These are phyloP conservation scores for Acanthosepion esculentum DNA, from an alignment of 2,888 invertebrate species.

Conservation along the genomic window DNA sequence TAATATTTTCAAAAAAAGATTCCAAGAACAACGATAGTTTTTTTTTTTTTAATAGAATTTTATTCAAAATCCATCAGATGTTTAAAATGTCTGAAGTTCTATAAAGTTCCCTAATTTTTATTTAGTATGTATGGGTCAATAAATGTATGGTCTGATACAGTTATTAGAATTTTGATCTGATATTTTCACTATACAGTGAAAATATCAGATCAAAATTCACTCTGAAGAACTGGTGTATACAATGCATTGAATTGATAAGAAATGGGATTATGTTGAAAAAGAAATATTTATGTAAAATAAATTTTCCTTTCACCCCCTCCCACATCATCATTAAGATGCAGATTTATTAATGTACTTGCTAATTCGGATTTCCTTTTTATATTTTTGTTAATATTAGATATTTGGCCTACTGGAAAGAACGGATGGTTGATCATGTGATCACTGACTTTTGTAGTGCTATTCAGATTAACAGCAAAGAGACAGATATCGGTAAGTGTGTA, in stretches of 20 bases:
- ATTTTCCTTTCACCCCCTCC: too few relatives aligned
- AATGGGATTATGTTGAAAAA: background rate
- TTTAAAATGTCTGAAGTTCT: too few relatives aligned
- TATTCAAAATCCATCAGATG: background rate
- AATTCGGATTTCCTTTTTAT: background rate
- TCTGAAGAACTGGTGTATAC: too few relatives aligned
- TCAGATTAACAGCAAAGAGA: constrained; percentile 77
- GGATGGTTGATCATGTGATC: constrained; percentile 77
- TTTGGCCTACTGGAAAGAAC: constrained; percentile 77
- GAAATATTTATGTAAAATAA: too few relatives aligned
- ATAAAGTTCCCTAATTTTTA: too few relatives aligned
- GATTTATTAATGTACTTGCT: background rate
- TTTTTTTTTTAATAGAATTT: background rate
- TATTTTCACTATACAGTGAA: too few relatives aligned
- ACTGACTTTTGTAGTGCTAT: constrained; percentile 79
- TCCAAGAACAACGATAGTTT: too few relatives aligned
- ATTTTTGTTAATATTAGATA: constrained; percentile 77
- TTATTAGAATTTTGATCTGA: too few relatives aligned
- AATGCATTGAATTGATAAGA: background rate
- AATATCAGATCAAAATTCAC: too few relatives aligned
- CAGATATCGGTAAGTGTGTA: constrained; percentile 67
- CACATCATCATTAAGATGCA: background rate
- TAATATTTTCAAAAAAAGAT: too few relatives aligned
- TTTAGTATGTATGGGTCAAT: too few relatives aligned
- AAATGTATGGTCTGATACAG: too few relatives aligned